Evolutionary conservation across 2,888 invertebrate genomes (phyloP).

Genomic region (Sipunculus nudus): DNA sequence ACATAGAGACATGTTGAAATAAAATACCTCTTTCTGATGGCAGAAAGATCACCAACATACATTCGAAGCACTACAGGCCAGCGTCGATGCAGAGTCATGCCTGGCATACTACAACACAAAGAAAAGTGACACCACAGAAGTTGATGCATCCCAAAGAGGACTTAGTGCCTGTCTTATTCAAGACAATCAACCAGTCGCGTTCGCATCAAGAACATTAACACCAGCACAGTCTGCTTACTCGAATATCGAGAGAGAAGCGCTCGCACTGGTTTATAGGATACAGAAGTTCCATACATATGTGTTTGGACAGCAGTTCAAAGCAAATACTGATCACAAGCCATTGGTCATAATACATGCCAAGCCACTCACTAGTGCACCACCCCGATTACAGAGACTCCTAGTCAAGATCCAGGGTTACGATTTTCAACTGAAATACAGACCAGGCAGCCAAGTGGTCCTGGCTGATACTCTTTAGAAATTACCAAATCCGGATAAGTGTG

Average conservation of each 20-base stretch:
- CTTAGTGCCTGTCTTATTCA: conserved; percentile 43
- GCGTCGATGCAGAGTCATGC: not conserved
- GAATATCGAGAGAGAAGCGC: conserved; percentile 41
- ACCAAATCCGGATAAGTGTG: conserved; percentile 15
- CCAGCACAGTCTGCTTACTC: conserved; percentile 40
- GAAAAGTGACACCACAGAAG: conserved; percentile 18
- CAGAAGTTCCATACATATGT: conserved; percentile 40
- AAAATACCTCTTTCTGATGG: conserved; percentile 22
- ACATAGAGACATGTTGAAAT: conserved; percentile 23
- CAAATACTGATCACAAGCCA: conserved; percentile 45
- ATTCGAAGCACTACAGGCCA: not conserved
- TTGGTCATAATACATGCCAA: conserved; percentile 20
- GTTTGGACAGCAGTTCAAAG: conserved; percentile 35
- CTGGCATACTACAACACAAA: conserved; percentile 17
- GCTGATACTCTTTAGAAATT: conserved; percentile 32
- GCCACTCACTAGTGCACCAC: conserved; percentile 19
- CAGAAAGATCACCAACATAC: conserved; percentile 1
- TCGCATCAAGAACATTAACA: conserved; percentile 43
- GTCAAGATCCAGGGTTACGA: conserved; percentile 32
- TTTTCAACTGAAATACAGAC: conserved; percentile 17
- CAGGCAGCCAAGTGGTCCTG: conserved; percentile 26
- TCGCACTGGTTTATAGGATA: conserved; percentile 38
- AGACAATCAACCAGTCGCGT: conserved; percentile 39
- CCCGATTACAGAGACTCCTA: conserved; percentile 28
- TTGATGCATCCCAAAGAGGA: conserved; percentile 39